Evolutionary conservation across 2,113 vertebrate species (phyloP), one percentile per base, ranked within the genome.

Genomic region (Thermophis baileyi): DNA sequence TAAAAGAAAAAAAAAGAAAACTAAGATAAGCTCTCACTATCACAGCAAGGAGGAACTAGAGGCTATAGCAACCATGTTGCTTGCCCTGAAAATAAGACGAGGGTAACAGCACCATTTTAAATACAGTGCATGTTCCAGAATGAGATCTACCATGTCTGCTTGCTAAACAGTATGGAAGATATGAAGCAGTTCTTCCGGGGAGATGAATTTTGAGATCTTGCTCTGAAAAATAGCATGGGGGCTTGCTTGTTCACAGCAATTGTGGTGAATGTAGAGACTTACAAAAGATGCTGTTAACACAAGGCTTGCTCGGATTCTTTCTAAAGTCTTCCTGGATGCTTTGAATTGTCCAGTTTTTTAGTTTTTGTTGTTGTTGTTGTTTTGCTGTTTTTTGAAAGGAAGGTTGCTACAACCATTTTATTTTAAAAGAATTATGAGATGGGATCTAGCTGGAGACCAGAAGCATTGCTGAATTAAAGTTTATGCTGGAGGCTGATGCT

Each of bases 121-220:
- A 47, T 86, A 57, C 40, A 49, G 10, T 87, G 30, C 12, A 27
- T 4, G 30, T 8, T 6, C 90, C 35, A 0, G 0, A 92, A 89
- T 93, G 86, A 93, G 89, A 81, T 60, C 89, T 87, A 93, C 91
- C 89, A 94, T 94, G 63, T 95, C 96, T 97, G 94, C 89, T 96
- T 95, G 93, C 95, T 96, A 96, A 90, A 92, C 94, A 94, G 96
- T 91, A n/a, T 63, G 94, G 95, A 95, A 94, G 35, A 81, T 7
- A 96, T 93, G 89, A 96, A 91, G 88, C 88, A 94, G 90, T 89
- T 54, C 63, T 94, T 44, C 27, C 49, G 69, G 69, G 35, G 16
- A 81, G 18, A 81, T 81, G 18, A 40, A 81, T 40, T 40, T 81
- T 81, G 6, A 81, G 35, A 81, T 81, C 35, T 81, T 40, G 6